A percentile compares a stretch with the other conserved stretches of the same genome.
Evolutionary conservation across 2,797 vertebrate genomes (phyloP).

Genomic region (Cyclopterus lumpus): DNA sequence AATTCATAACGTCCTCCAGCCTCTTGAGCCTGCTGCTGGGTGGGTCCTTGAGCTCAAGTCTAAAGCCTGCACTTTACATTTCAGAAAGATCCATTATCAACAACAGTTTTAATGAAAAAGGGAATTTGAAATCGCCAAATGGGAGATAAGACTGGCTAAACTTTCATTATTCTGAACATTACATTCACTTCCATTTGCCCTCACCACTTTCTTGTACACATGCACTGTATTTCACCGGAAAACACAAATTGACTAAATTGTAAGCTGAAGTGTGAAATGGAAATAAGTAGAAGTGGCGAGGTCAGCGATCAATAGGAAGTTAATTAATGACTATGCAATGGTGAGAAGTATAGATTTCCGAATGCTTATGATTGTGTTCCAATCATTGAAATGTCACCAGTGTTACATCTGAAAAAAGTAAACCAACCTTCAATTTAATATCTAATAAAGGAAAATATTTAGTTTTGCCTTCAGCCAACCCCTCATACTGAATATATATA

Average conservation of each 20-base stretch:
- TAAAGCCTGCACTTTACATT: conserved; percentile 43
- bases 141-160: conserved; percentile 1
- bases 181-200: conserved; percentile 44
- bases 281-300: conserved; percentile 78
- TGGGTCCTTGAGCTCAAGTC: conserved; percentile 43
- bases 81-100: conserved; percentile 49
- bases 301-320: conserved; percentile 83
- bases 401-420: conserved; percentile 55
- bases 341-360: conserved; percentile 80
- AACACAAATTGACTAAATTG: conserved; percentile 53
- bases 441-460: conserved; percentile 44
- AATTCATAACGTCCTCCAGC: conserved; percentile 16
- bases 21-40: conserved; percentile 29
- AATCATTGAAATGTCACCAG: conserved; percentile 75
- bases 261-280: conserved; percentile 64
- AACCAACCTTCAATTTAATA: conserved; percentile 45
- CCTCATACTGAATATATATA: neutral
- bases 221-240: conserved; percentile 30
- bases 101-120: conserved; percentile 23
- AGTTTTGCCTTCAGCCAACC: conserved; percentile 5
- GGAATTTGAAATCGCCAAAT: conserved; percentile 13
- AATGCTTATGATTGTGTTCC: conserved; percentile 73
- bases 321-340: conserved; percentile 83
- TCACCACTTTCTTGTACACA: conserved; percentile 21
- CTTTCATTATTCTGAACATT: conserved; percentile 34